Conservation (phyloP, 2,888 invertebrate species). For the Dendrolimus houi region DNA sequence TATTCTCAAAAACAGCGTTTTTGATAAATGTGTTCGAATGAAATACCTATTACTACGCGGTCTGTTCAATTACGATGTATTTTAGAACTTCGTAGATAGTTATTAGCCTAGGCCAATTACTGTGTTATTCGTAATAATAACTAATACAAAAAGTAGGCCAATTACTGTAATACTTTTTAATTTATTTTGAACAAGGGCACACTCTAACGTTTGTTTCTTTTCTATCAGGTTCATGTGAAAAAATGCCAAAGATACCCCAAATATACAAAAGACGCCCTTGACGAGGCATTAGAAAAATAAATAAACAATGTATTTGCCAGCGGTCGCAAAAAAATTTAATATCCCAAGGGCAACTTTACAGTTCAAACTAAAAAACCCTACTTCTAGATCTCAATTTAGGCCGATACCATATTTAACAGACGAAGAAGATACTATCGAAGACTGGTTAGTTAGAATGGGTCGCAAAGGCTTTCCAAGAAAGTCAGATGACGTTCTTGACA, state of each 20-base stretch:
- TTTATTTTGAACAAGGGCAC: too few relatives aligned
- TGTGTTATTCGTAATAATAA: too few relatives aligned
- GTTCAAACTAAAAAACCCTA: constrained; percentile 10
- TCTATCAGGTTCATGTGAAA: constrained; percentile 2
- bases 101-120: too few relatives aligned
- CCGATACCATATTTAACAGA: constrained; percentile 8
- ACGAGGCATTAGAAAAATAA: constrained; percentile 8
- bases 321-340: constrained; percentile 8
- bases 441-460: constrained; percentile 4
- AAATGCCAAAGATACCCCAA: constrained; percentile 10
- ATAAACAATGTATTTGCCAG: constrained; percentile 11
- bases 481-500: too few relatives aligned
- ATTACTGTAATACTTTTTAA: too few relatives aligned
- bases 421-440: constrained; percentile 1
- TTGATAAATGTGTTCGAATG: too few relatives aligned
- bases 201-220: background rate
- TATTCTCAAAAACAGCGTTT: too few relatives aligned
- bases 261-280: constrained; percentile 9
- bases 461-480: constrained; percentile 12
- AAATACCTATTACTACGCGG: too few relatives aligned
- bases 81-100: too few relatives aligned
- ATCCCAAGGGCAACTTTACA: constrained; percentile 8
- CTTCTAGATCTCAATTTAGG: constrained; percentile 9
- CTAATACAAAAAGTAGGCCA: too few relatives aligned
- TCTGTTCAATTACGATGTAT: too few relatives aligned